Conservation (phyloP, 2,797 vertebrate genomes). For the Spinibarbus caldwelli region DNA sequence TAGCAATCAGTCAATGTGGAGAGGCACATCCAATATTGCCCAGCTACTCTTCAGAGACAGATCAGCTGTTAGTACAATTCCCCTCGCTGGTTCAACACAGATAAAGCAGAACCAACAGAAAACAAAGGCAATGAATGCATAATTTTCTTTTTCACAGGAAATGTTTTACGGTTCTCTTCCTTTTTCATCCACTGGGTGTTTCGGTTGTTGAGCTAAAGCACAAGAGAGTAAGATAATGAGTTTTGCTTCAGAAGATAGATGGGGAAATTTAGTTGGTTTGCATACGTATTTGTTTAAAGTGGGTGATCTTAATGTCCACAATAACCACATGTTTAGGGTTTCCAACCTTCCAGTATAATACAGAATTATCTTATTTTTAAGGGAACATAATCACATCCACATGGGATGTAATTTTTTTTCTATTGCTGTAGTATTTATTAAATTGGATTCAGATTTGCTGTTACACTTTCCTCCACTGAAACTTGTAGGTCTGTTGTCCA, state of each 20-base stretch:
- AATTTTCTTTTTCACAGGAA: slow-evolving; percentile 67
- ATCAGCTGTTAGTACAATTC: slow-evolving; percentile 58
- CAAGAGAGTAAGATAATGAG: slow-evolving; percentile 38
- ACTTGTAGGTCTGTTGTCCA: neutral
- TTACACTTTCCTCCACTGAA: neutral
- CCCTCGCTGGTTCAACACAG: slow-evolving; percentile 61
- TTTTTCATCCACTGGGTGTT: slow-evolving; percentile 50
- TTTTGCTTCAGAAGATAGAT: slow-evolving; percentile 38
- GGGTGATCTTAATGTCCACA: slow-evolving; percentile 29
- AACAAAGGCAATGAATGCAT: slow-evolving; percentile 64
- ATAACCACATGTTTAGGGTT: neutral
- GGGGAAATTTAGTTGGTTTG: slow-evolving; percentile 46
- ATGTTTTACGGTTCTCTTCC: slow-evolving; percentile 46
- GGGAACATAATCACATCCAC: neutral
- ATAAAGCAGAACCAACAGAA: slow-evolving; percentile 67
- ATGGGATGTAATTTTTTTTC: neutral
- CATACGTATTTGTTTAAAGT: slow-evolving; percentile 51
- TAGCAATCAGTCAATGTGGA: slow-evolving; percentile 21
- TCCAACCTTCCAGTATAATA: neutral
- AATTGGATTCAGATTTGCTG: neutral
- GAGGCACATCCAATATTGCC: slow-evolving; percentile 31
- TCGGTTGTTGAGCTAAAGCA: slow-evolving; percentile 43
- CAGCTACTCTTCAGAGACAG: slow-evolving; percentile 37
- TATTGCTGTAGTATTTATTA: neutral
- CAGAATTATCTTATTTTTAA: neutral